phyloP scores from a whole-genome alignment of 2,888 invertebrate genomes.

The Ashinkailepas kermadecensis region DNA sequence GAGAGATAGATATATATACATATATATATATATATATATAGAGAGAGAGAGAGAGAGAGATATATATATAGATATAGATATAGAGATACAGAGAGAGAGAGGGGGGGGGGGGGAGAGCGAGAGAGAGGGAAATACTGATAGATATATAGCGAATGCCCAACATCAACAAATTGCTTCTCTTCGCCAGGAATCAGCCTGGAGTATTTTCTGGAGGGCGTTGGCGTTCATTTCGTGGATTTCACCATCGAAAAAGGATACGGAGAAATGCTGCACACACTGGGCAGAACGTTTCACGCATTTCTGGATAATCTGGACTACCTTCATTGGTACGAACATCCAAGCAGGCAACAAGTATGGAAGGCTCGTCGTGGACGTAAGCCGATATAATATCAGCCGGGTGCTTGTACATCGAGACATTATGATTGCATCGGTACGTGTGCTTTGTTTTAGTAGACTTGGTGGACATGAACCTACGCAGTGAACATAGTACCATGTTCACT shows the following conservation, averaged over 20 bases:
- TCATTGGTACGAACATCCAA: constrained; percentile 18
- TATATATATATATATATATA: no score
- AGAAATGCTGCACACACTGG: constrained; percentile 26
- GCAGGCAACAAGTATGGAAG: not conserved
- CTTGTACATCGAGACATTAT: not conserved
- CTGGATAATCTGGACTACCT: constrained; percentile 29
- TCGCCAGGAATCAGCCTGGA: constrained; percentile 21
- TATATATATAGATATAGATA: no score
- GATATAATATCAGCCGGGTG: not conserved
- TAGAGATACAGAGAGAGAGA: no score
- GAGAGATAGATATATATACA: no score
- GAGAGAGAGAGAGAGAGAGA: no score
- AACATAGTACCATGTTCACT: not conserved
- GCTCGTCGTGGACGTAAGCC: not conserved
- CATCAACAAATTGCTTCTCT: not conserved
- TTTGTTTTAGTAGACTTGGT: not conserved
- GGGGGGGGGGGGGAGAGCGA: no score
- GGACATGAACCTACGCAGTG: not conserved
- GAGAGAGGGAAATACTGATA: no score
- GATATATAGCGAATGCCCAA: no score
- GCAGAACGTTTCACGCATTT: constrained; percentile 24
- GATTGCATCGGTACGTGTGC: not conserved
- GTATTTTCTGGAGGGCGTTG: constrained; percentile 24
- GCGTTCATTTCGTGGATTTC: constrained; percentile 27
- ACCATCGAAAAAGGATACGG: constrained; percentile 27